Conservation (phyloP, 2,797 vertebrate species). For the Tachyglossus aculeatus region DNA sequence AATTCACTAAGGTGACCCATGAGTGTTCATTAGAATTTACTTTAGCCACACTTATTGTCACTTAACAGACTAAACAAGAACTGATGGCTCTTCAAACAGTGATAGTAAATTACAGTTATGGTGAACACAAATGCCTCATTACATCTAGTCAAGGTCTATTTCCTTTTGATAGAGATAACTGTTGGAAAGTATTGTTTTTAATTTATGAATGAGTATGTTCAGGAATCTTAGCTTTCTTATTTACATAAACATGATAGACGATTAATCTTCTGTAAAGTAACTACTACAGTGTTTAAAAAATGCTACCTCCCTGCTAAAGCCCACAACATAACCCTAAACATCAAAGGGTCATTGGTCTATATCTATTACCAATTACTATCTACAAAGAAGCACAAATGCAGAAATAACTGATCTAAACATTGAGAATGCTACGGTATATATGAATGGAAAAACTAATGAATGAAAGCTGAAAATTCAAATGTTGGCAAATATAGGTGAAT, state of each 20-base stretch:
- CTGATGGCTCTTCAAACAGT: slow-evolving; percentile 50
- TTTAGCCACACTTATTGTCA: slow-evolving; percentile 61
- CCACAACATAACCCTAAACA: not conserved
- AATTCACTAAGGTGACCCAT: slow-evolving; percentile 68
- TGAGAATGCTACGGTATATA: too few relatives aligned
- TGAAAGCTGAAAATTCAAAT: too few relatives aligned
- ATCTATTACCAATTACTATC: too few relatives aligned
- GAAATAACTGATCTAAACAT: too few relatives aligned
- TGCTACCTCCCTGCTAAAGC: not conserved
- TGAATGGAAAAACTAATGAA: too few relatives aligned
- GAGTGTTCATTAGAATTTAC: slow-evolving; percentile 58
- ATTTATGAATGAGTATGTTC: slow-evolving; percentile 60
- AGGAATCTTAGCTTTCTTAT: slow-evolving; percentile 44
- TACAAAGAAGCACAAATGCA: too few relatives aligned
- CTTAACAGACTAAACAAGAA: slow-evolving; percentile 64
- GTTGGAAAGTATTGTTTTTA: slow-evolving; percentile 55
- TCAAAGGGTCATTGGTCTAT: not conserved
- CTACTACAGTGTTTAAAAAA: not conserved
- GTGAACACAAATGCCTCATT: slow-evolving; percentile 69
- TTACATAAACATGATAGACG: slow-evolving; percentile 53
- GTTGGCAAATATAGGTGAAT: too few relatives aligned
- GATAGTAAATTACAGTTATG: slow-evolving; percentile 60
- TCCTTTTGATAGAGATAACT: slow-evolving; percentile 53
- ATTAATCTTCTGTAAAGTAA: slow-evolving; percentile 61
- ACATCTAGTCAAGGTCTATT: slow-evolving; percentile 69